These are phyloP conservation scores for Archocentrus centrarchus DNA, from an alignment of 2,113 vertebrate genomes.

Conservation along the genomic window DNA sequence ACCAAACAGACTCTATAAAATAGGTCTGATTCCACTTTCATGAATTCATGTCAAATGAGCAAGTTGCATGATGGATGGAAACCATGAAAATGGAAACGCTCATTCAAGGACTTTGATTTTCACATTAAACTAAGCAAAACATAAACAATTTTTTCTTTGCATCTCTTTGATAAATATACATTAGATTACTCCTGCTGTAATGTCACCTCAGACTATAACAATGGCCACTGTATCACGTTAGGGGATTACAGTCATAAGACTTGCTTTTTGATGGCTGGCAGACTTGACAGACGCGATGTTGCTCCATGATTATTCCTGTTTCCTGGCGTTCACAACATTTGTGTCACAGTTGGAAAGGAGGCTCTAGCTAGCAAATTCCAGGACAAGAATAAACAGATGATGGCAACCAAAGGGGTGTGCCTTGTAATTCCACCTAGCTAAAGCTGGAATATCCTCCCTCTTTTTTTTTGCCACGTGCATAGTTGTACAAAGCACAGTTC, in stretches of 20 bases:
- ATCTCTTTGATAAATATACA: slow-evolving; percentile 8
- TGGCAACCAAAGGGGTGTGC: background rate
- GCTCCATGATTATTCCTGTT: background rate
- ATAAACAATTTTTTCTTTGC: background rate
- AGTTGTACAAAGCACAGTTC: background rate
- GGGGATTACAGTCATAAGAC: background rate
- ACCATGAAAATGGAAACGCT: background rate
- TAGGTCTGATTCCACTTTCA: background rate
- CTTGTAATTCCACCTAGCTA: background rate
- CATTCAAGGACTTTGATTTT: background rate
- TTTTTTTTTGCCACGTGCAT: background rate
- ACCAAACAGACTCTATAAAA: background rate
- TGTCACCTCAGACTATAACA: background rate
- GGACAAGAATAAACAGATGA: background rate
- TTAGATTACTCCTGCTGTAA: background rate
- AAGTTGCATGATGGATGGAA: background rate
- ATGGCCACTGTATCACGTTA: background rate
- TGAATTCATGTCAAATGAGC: background rate
- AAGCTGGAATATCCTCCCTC: background rate
- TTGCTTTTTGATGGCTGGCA: background rate
- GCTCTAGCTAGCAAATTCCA: background rate
- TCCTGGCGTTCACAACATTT: background rate
- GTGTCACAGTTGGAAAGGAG: background rate
- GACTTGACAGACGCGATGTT: background rate
- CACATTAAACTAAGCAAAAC: background rate